A percentile compares a stretch with the other conserved stretches of the same genome.
These are phyloP conservation scores for Silurus asotus DNA, from an alignment of 2,113 vertebrate species.

Conservation along the genomic window DNA sequence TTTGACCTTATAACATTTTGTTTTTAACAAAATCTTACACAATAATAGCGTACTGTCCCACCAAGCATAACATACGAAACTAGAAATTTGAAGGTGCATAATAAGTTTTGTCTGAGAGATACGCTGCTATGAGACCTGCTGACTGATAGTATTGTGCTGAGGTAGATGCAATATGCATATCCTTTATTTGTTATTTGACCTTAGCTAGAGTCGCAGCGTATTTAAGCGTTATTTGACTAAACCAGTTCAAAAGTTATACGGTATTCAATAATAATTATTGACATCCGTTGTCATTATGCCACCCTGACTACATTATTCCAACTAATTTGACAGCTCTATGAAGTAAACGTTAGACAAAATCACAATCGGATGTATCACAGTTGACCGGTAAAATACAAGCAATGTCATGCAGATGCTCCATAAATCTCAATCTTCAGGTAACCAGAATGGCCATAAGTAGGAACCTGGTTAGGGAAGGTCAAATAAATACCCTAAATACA, in stretches of 20 bases:
- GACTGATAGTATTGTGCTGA: background rate
- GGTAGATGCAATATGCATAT: background rate
- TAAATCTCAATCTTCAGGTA: too few relatives aligned
- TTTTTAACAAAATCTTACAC: background rate
- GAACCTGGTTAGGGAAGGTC: background rate
- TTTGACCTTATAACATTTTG: background rate
- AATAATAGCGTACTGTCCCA: background rate
- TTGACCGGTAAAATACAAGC: background rate
- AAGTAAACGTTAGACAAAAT: background rate
- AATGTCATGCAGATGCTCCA: background rate
- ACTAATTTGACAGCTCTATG: background rate
- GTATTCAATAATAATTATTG: background rate
- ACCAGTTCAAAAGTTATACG: background rate
- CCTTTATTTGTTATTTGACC: background rate
- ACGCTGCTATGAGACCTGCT: background rate
- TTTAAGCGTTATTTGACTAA: background rate
- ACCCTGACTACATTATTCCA: background rate
- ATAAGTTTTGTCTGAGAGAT: background rate
- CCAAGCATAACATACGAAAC: background rate
- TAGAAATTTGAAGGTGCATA: background rate
- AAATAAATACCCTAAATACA: background rate
- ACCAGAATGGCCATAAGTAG: background rate
- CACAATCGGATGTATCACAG: background rate
- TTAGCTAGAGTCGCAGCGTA: background rate
- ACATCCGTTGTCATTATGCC: background rate